A percentile compares a stretch with the other conserved stretches of the same genome.
phyloP scores from a whole-genome alignment of 2,113 vertebrate species.

The Caranx ignobilis region DNA sequence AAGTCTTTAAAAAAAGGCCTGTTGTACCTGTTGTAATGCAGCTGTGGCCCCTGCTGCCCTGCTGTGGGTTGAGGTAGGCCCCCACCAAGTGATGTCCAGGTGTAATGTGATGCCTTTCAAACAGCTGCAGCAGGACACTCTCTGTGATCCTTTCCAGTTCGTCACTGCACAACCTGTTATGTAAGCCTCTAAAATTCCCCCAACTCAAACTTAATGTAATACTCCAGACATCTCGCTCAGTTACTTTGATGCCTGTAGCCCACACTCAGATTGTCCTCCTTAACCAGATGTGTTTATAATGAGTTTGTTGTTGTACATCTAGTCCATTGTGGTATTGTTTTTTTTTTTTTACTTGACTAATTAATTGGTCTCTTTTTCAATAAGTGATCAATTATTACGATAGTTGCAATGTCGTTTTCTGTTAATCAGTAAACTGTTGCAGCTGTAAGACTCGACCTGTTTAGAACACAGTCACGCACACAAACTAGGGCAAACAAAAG shows the following conservation, averaged over 20 bases:
- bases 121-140: background rate
- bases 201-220: background rate
- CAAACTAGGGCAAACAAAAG: constrained; percentile 11
- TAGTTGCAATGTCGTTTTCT: too few species aligned
- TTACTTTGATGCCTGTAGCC: background rate
- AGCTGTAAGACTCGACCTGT: background rate
- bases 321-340: background rate
- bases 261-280: background rate
- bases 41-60: too few species aligned
- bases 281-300: background rate
- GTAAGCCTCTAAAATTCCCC: background rate
- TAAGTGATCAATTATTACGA: too few species aligned
- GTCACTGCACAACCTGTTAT: too few species aligned
- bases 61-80: too few species aligned
- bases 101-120: background rate
- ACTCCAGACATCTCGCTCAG: background rate
- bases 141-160: too few species aligned
- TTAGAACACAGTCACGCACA: constrained; percentile 6
- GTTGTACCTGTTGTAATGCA: too few species aligned
- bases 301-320: background rate
- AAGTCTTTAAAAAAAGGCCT: too few species aligned
- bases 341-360: too few species aligned
- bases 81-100: too few species aligned
- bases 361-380: too few species aligned
- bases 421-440: background rate